Evolutionary conservation across 2,888 invertebrate genomes (phyloP), one percentile per base, ranked within the genome.

Genomic region (Stegana nigrithorax): DNA sequence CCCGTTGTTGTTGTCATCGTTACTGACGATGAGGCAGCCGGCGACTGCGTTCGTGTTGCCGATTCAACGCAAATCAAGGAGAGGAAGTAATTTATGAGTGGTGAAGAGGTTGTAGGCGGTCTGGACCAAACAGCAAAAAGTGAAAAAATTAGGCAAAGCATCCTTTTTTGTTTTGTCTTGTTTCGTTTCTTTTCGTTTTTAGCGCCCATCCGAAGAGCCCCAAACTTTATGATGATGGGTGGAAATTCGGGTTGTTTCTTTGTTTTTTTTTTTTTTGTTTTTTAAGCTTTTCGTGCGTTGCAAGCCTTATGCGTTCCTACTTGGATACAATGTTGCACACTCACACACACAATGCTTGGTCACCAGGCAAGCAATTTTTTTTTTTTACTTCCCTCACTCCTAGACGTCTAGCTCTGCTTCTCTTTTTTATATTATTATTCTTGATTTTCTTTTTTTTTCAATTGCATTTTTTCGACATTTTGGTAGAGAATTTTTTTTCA

Each of bases 261-360:
- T 19, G 23, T 73, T 72, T 72, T 73, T 71, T 75, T 66, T 71
- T 78, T 80, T 80, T 75, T 80, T 78, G 78, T 76, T 65, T 71
- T 65, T 68, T 51, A 71, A 63, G 72, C 39, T 59, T 36, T 58
- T 60, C 63, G 32, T 32, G 7, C 32, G 12, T 32, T 7, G 8
- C 1, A 6, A 55, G 21, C 53, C 36, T 55, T 19, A 51, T 55
- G 53, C 53, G 53, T 55, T 55, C 32, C 53, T 14, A 21, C 36
- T 51, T 51, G 51, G 51, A 29, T 51, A 51, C 25, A 51, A 51
- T 27, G 47, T 50, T 51, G 29, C 29, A 45, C 45, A 45, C 45
- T 17, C 6, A 45, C 2, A 21, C 27, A 26, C 29, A 17, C 51
- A 14, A 27, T 29, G 6, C 1, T 8, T 51, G 19, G 12, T 12